Evolutionary conservation across 2,888 invertebrate species (phyloP).

Genomic region (Lycaena phlaeas): DNA sequence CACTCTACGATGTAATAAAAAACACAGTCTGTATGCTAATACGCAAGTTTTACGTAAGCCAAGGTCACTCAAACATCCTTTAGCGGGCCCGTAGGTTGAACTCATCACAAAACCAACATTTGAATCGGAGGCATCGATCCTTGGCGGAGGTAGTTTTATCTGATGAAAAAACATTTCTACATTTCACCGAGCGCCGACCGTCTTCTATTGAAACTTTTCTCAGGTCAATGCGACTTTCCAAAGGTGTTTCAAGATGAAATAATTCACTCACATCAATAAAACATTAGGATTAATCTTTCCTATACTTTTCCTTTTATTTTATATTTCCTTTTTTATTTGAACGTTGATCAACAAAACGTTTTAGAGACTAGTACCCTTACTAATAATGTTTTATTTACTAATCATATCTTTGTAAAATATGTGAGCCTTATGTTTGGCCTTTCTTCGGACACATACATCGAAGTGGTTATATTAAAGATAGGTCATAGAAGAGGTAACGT

Average conservation of each 20-base stretch:
- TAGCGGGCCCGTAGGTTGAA: background rate
- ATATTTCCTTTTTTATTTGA: background rate
- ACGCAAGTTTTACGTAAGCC: background rate
- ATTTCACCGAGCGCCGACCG: background rate
- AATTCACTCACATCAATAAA: no score
- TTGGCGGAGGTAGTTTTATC: constrained; percentile 6
- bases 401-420: no score
- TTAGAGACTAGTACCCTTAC: no score
- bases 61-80: constrained; percentile 1
- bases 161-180: constrained; percentile 5
- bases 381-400: no score
- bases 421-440: no score
- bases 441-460: no score
- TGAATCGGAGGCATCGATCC: constrained; percentile 3
- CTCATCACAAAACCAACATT: constrained; percentile 1
- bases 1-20: no score
- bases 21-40: background rate
- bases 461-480: no score
- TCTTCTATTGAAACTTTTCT: constrained; percentile 7
- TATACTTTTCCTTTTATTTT: background rate
- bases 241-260: no score
- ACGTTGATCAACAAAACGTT: background rate
- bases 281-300: background rate
- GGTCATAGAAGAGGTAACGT: no score
- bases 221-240: constrained; percentile 4